Evolutionary conservation across 2,797 vertebrate genomes (phyloP), one percentile per base, ranked within the genome.

Genomic region (Muscicapa comitata): DNA sequence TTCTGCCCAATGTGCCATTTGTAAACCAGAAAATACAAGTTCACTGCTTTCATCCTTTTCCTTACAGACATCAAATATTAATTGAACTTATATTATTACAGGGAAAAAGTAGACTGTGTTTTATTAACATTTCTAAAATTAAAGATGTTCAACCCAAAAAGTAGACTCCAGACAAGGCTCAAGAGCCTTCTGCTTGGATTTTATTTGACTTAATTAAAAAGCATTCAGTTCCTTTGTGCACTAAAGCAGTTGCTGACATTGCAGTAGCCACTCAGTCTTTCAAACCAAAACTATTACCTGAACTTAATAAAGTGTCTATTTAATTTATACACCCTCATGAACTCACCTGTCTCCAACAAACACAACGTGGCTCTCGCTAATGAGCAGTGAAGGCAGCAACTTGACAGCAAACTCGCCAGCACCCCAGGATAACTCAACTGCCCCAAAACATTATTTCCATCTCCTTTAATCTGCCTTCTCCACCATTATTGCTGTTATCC

Each of bases 181-280:
- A 17, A 38, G 82, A 92, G 79, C 37, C 94, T 94, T 88, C 73
- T 3, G 21, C 66, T 94, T 75, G 79, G 79, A 73, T 96, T 95
- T 94, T 95, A 94, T 94, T 95, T 93, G 89, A 94, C 94, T 96
- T 95, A 96, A 96, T 97, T 97, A 96, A 96, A 96, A 97, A 96
- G 94, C 95, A 96, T 92, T 94, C 94, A 51, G 82, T 68, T 94
- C 78, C 84, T 95, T 93, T 88, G 89, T 83, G 94, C 87, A 50
- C 79, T 93, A 76, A 83, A 92, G 79, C n/a, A 96, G 89, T 43
- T 96, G 94, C 95, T 95, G 95, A 96, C 95, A 63, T 88, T 74
- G 94, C 95, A 96, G 89, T 43, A 96, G 93, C 93, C 95, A 90
- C 82, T 91, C 91, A 88, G 82, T 96, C 95, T 90, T 95, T 97